A percentile compares a stretch with the other conserved stretches of the same genome.
Conservation (phyloP, 2,888 invertebrate genomes). For the Eilema caniola region DNA sequence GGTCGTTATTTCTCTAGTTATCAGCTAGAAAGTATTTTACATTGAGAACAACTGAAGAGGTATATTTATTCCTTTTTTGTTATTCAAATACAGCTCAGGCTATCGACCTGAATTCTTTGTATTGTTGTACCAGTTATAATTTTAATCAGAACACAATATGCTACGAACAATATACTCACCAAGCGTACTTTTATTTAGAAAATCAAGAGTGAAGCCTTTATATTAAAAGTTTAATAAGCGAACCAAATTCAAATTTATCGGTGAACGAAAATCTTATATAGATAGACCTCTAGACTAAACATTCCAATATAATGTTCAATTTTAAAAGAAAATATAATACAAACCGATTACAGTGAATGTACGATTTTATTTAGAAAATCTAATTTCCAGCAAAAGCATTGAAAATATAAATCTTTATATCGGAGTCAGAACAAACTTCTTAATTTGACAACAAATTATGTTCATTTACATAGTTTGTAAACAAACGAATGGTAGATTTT, state of each 20-base stretch:
- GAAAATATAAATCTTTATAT: neutral
- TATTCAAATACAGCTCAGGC: neutral
- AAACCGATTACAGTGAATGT: neutral
- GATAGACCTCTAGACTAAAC: constrained; percentile 20
- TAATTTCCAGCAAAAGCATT: neutral
- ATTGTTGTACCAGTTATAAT: neutral
- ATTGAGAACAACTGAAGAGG: neutral
- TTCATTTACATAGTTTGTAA: neutral
- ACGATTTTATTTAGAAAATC: too few relatives aligned
- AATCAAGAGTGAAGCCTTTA: constrained; percentile 21
- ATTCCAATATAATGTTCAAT: neutral
- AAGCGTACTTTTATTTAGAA: constrained; percentile 17
- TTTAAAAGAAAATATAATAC: neutral
- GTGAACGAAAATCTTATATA: constrained; percentile 37
- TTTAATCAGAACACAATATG: constrained; percentile 2
- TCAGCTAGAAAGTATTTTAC: neutral
- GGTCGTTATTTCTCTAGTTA: neutral
- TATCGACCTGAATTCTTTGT: neutral
- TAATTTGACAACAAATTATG: neutral
- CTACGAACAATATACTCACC: constrained; percentile 4
- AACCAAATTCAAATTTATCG: constrained; percentile 33
- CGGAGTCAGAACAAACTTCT: neutral
- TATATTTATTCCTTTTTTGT: neutral
- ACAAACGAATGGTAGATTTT: neutral
- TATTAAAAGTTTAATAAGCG: constrained; percentile 40